Percentiles rank a stretch among this genome's conserved stretches.
phyloP scores from a whole-genome alignment of 2,797 vertebrate genomes.

The Chlorospingus flavigularis region DNA sequence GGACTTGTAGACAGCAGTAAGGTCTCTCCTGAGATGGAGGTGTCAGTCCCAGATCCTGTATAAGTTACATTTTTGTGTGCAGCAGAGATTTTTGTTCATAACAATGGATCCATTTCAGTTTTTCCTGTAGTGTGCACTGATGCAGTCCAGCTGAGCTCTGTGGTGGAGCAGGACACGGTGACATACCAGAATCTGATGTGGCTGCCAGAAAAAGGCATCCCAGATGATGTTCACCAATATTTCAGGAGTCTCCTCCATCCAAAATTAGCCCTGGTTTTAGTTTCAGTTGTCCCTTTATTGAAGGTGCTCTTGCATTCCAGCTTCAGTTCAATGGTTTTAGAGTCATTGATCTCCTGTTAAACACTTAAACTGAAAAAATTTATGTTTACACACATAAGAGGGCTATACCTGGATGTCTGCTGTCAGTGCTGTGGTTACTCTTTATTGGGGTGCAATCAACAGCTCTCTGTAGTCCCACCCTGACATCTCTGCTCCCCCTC shows the following conservation, averaged over 20 bases:
- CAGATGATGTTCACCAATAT: neutral
- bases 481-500: rapidly evolving
- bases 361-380: neutral
- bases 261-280: neutral
- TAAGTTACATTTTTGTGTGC: neutral
- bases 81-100: neutral
- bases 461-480: neutral
- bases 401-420: neutral
- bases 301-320: neutral
- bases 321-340: neutral
- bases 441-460: neutral
- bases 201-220: neutral
- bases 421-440: neutral
- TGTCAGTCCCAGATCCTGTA: neutral
- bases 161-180: neutral
- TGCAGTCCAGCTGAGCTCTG: neutral
- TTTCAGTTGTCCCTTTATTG: neutral
- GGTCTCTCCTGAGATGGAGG: neutral
- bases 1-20: neutral
- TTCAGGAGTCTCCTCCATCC: neutral
- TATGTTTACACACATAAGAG: neutral
- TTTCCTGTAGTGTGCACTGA: neutral
- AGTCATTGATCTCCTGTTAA: neutral
- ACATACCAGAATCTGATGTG: neutral
- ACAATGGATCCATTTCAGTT: neutral